Conservation (phyloP, 2,888 invertebrate species). For the Hanleya hanleyi region DNA sequence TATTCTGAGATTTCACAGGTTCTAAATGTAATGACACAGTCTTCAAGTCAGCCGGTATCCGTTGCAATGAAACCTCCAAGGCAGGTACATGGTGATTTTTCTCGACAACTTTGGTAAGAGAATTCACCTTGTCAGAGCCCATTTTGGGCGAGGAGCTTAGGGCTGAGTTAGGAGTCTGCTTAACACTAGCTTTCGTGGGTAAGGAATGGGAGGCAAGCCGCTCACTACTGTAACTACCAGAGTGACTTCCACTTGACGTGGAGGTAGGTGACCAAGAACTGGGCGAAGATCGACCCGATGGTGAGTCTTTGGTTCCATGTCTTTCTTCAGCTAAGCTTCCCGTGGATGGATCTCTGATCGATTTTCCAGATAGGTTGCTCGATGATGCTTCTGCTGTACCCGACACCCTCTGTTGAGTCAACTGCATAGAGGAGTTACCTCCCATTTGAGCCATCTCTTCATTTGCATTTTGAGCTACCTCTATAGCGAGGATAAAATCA, state of each 20-base stretch:
- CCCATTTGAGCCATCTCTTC: too few species aligned
- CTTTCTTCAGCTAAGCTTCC: too few species aligned
- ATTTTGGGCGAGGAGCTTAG: background rate
- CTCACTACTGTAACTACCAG: background rate
- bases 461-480: too few species aligned
- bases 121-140: background rate
- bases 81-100: background rate
- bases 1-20: background rate
- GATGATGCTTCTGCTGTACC: too few species aligned
- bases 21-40: conserved; percentile 3
- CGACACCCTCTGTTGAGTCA: too few species aligned
- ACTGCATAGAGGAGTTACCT: too few species aligned
- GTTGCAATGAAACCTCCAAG: background rate
- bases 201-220: background rate
- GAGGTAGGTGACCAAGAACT: background rate
- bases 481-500: too few species aligned
- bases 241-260: background rate
- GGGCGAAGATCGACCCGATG: background rate
- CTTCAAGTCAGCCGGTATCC: background rate
- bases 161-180: background rate
- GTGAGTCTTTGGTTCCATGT: background rate
- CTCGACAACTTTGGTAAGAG: background rate
- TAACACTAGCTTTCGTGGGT: background rate
- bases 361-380: too few species aligned
- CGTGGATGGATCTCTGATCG: too few species aligned